Percentiles rank a stretch among this genome's conserved stretches.
phyloP scores from a whole-genome alignment of 2,113 vertebrate genomes.

The Mobula birostris region DNA sequence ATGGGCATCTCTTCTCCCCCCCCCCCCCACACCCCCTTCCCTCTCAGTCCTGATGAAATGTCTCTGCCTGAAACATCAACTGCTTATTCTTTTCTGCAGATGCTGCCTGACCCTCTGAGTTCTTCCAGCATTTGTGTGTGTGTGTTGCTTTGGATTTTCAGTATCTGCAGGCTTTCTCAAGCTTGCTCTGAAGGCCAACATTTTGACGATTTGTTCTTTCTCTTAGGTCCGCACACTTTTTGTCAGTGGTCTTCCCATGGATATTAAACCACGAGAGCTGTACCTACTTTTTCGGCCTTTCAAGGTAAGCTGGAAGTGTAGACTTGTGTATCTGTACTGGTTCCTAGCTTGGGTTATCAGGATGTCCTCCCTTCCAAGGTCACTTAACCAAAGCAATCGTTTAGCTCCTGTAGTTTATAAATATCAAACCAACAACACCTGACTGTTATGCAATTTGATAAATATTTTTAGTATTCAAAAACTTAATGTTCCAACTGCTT shows the following conservation, averaged over 20 bases:
- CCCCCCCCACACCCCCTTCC: too few species aligned
- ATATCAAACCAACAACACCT: background rate
- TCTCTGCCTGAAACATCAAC: too few species aligned
- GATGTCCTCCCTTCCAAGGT: too few species aligned
- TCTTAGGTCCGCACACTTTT: slow-evolving; percentile 82
- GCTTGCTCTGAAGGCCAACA: too few species aligned
- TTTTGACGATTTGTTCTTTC: too few species aligned
- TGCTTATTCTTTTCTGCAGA: too few species aligned
- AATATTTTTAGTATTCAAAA: background rate
- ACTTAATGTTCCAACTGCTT: background rate
- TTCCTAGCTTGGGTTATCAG: background rate
- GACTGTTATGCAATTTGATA: background rate
- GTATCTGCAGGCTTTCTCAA: too few species aligned
- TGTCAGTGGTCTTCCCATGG: slow-evolving; percentile 91
- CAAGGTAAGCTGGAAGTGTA: slow-evolving; percentile 64
- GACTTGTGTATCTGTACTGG: background rate
- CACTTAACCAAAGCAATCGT: background rate
- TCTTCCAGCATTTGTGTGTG: too few species aligned
- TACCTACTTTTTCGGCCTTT: slow-evolving; percentile 95
- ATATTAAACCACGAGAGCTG: slow-evolving; percentile 94
- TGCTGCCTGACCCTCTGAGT: too few species aligned
- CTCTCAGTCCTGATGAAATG: too few species aligned
- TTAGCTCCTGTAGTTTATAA: slow-evolving; percentile 41
- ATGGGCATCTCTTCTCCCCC: too few species aligned
- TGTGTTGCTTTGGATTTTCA: too few species aligned